Conservation (phyloP, 1,140 invertebrate genomes). For the Propsilocerus akamusi region DNA sequence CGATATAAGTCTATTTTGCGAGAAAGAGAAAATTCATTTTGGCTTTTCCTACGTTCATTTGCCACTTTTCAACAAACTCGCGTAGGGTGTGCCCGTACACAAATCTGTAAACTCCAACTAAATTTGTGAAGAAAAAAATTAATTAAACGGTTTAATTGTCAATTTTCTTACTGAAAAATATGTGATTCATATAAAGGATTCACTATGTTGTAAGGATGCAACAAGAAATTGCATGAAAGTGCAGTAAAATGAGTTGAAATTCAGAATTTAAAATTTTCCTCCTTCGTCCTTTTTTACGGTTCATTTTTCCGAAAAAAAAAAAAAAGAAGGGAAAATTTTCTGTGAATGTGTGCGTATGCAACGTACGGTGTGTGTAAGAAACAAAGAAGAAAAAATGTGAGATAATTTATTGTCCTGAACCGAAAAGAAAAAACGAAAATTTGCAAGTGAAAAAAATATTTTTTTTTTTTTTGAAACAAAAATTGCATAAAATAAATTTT, state of each 20-base stretch:
- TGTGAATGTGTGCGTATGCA: neutral
- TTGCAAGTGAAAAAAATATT: neutral
- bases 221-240: neutral
- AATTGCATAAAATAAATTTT: neutral
- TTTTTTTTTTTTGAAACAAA: neutral
- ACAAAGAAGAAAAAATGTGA: neutral
- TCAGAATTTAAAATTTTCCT: neutral
- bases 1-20: neutral
- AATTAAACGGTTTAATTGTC: neutral
- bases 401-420: neutral
- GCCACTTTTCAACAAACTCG: constrained; percentile 1
- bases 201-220: neutral
- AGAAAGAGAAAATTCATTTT: neutral
- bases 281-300: neutral
- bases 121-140: neutral
- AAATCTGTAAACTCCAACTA: neutral
- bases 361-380: neutral
- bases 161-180: neutral
- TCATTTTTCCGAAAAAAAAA: neutral
- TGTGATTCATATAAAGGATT: neutral
- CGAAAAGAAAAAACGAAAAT: neutral
- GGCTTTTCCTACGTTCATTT: neutral
- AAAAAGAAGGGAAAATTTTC: neutral
- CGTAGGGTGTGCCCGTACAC: neutral
- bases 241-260: neutral